A percentile compares a stretch with the other conserved stretches of the same genome.
Evolutionary conservation across 2,113 vertebrate species (phyloP).

Genomic region (Monarcha castaneiventris): DNA sequence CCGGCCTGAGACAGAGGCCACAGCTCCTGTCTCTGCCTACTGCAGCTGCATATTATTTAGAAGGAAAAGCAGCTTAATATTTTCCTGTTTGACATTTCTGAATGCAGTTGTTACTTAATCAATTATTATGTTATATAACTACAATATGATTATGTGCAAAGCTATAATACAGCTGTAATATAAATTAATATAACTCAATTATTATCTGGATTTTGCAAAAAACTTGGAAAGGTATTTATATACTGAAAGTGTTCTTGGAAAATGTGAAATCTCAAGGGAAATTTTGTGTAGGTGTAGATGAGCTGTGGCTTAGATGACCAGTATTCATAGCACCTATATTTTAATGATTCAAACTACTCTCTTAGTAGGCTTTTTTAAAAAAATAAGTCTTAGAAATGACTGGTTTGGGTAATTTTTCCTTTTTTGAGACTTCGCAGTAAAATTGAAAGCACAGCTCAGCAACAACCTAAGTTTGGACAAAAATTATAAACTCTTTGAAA

Average conservation of each 20-base stretch:
- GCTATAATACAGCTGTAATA: not conserved
- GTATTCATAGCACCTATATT: not conserved
- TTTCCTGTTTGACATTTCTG: not conserved
- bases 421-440: not conserved
- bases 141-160: not conserved
- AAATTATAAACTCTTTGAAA: not conserved
- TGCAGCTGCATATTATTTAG: fast-evolving
- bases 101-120: not conserved
- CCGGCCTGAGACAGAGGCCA: not conserved
- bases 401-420: not conserved
- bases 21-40: fast-evolving
- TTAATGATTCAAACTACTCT: not conserved
- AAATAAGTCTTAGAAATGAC: not conserved
- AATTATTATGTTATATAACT: not conserved
- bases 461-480: not conserved
- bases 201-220: not conserved
- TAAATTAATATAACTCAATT: not conserved
- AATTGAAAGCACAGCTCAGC: not conserved
- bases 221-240: not conserved
- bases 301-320: not conserved
- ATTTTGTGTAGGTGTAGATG: not conserved
- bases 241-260: not conserved
- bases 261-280: not conserved
- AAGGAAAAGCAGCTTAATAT: not conserved
- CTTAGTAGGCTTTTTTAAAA: not conserved